Base-by-base conservation (phyloP, 2,113 vertebrate species). In the Semnornis frantzii region DNA sequence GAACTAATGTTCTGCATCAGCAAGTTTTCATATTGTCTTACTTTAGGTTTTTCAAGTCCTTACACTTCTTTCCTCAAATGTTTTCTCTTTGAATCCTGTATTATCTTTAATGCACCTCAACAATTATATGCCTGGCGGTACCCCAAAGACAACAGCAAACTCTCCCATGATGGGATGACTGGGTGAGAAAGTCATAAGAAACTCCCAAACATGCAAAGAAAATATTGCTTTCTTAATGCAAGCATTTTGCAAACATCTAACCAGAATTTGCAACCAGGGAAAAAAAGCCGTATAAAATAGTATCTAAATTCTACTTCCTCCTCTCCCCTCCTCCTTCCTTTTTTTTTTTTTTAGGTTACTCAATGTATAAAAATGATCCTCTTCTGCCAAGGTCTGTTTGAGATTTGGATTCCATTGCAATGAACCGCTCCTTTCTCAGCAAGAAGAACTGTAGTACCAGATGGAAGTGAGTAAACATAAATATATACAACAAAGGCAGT, bases 71-170 rank as follows among this genome's bases (percentile, higher is more conserved):
- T 65, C 30, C 55, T 94, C 30, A 72, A 4, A 60, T 82, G 78
- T 86, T 70, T 86, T 70, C 24, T 76, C 50, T 78, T 77, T 92
- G 69, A 91, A 55, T 90, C 37, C 25, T 54, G 7, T 50, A 58
- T 82, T 86, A 34, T 39, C 55, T 69, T 78, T 73, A 87, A 33
- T 39, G 16, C 44, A 84, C 77, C 44, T 88, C 80, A 86, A 84
- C 54, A 63, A 33, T 76, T 85, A 64, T 5, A 44, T 23, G 24
- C n/a, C 58, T 88, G 87, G 62, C 76, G 79, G 46, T 30, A 52
- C 63, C 80, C 80, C 85, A 85, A 93, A 78, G 46, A 54, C 34
- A 92, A 74, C 79, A 90, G 30, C 34, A 96, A 46, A 24, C 54
- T 90, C 65, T 86, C 66, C 65, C 42, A 34, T 30, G 33, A 52